phyloP scores from a whole-genome alignment of 2,888 invertebrate species.

The Eupithecia subumbrata region DNA sequence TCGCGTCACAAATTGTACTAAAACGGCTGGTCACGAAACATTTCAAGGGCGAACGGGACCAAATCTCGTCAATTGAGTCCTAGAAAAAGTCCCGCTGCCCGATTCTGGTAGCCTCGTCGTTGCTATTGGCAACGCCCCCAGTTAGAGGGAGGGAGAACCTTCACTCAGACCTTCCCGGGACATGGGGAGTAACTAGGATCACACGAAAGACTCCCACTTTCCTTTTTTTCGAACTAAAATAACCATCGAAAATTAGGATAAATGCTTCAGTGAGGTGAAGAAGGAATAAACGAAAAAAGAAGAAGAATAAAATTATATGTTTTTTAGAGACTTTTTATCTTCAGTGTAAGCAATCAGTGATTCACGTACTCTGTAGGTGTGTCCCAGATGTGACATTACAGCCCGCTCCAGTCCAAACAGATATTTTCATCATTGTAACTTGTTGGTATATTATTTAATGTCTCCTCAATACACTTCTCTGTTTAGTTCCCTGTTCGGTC shows the following conservation, averaged over 20 bases:
- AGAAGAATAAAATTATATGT: background rate
- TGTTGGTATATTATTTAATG: background rate
- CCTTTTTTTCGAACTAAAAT: background rate
- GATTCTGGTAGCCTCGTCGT: conserved; percentile 88
- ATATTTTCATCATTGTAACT: conserved; percentile 69
- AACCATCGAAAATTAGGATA: conserved; percentile 13
- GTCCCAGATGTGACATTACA: conserved; percentile 90
- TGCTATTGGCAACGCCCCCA: conserved; percentile 84
- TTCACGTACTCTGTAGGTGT: conserved; percentile 85
- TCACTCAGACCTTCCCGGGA: conserved; percentile 93
- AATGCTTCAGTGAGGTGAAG: background rate
- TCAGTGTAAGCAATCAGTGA: conserved; percentile 32
- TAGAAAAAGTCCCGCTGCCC: conserved; percentile 70
- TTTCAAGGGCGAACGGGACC: conserved; percentile 83
- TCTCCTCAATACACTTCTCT: background rate
- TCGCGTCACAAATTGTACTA: conserved; percentile 88
- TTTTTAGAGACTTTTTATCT: background rate
- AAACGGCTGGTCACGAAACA: conserved; percentile 87
- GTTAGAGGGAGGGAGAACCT: conserved; percentile 85
- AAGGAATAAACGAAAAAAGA: background rate
- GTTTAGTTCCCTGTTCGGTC: background rate
- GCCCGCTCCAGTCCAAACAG: conserved; percentile 75
- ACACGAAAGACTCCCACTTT: conserved; percentile 26
- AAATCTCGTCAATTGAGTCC: conserved; percentile 80
- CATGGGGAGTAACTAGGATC: conserved; percentile 67